phyloP scores from a whole-genome alignment of 2,113 vertebrate genomes.

The Halichoeres trimaculatus region DNA sequence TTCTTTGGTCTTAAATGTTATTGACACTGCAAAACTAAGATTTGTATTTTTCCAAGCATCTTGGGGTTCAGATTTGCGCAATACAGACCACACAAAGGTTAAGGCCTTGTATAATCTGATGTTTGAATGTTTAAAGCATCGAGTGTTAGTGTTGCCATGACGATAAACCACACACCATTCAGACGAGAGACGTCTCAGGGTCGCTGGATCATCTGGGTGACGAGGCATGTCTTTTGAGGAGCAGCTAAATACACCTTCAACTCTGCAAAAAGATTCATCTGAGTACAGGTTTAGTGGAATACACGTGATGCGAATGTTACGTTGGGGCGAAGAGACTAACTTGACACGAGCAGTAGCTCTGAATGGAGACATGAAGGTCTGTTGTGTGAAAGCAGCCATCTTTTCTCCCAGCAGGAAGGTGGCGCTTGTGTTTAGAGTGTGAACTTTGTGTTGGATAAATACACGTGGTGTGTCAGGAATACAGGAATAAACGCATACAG shows the following conservation, averaged over 20 bases:
- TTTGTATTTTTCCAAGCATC: no score
- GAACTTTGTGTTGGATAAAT: conserved; percentile 30
- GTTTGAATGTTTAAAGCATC: not conserved
- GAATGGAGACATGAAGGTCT: conserved; percentile 13
- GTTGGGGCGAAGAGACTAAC: not conserved
- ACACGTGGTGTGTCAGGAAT: conserved; percentile 24
- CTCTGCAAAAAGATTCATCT: conserved; percentile 3
- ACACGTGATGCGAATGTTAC: not conserved
- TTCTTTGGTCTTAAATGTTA: not conserved
- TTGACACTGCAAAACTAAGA: not conserved
- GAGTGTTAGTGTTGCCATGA: conserved; percentile 40
- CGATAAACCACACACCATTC: conserved; percentile 14
- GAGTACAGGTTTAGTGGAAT: not conserved
- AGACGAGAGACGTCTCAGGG: conserved; percentile 34
- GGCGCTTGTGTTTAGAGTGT: conserved; percentile 1
- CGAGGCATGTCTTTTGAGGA: not conserved
- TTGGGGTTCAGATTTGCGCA: not conserved
- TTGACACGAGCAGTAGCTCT: not conserved
- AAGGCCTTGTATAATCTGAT: not conserved
- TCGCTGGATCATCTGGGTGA: not conserved
- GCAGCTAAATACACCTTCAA: not conserved
- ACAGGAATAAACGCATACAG: conserved; percentile 25
- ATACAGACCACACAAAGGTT: not conserved
- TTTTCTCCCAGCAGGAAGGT: conserved; percentile 3
- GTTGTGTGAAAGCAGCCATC: conserved; percentile 18